These are phyloP conservation scores for Salarias fasciatus DNA, from an alignment of 2,797 vertebrate species.

Conservation along the genomic window DNA sequence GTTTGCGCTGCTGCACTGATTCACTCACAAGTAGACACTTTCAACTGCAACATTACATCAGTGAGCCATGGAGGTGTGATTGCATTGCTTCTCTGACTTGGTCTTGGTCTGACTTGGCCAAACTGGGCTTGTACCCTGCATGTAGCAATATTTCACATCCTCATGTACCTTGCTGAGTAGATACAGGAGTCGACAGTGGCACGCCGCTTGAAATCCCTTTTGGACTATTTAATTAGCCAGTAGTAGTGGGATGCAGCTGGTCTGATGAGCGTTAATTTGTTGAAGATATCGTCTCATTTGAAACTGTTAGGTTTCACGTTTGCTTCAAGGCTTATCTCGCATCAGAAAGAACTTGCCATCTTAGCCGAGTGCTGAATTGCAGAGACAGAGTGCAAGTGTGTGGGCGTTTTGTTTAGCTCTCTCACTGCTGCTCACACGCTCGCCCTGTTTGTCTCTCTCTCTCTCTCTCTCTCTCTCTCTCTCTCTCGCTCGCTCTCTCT, in stretches of 20 bases:
- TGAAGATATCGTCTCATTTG: constrained; percentile 32
- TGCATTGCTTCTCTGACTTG: constrained; percentile 40
- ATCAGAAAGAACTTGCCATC: constrained; percentile 54
- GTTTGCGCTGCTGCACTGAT: constrained; percentile 68
- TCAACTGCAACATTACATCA: constrained; percentile 68
- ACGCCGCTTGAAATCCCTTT: not conserved
- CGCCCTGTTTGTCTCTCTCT: too few relatives aligned
- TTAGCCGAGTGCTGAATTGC: constrained; percentile 70
- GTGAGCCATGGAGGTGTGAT: constrained; percentile 59
- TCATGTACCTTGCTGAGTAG: constrained; percentile 11
- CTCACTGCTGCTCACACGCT: too few relatives aligned
- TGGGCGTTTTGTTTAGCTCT: constrained; percentile 69
- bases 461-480: constrained; percentile 5
- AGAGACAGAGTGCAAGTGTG: constrained; percentile 68
- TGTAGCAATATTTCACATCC: constrained; percentile 3
- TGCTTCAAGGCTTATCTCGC: constrained; percentile 51
- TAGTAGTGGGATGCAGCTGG: not conserved
- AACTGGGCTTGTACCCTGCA: not conserved
- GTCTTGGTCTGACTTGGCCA: constrained; percentile 32
- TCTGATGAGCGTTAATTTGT: constrained; percentile 23
- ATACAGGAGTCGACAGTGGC: not conserved
- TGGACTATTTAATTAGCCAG: not conserved
- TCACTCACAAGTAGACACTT: constrained; percentile 74
- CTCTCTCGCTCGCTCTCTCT: constrained; percentile 3
- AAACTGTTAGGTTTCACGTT: constrained; percentile 29